Base-by-base conservation (phyloP, 1,140 invertebrate species). In the Lithobius niger region DNA sequence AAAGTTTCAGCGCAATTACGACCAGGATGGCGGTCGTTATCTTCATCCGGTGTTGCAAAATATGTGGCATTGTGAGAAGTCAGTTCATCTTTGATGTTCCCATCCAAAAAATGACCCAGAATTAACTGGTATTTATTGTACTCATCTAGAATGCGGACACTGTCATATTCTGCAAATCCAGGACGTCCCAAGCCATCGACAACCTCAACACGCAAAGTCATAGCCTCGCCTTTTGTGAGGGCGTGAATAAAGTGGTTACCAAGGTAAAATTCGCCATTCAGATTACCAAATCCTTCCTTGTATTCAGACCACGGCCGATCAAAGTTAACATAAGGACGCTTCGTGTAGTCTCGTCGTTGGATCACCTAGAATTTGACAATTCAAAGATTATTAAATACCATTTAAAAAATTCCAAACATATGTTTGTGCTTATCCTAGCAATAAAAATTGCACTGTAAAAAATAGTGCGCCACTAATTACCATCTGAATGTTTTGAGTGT, bases 41-140 rank as follows among this genome's bases (percentile, higher is more conserved):
- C 72, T 4, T 65, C 65, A 66, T 82, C 80, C 50, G 65, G 72
- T 1, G 79, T 79, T 55, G 75, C 79, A 63, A 82, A 82, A 43
- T 72, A 69, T 50, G 71, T 70, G 3, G 66, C 68, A 66, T 77
- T 74, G 63, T 81, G 79, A 59, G 73, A 73, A 2, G 64, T 62
- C 54, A 82, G 70, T 13, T 75, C 76, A 67, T 82, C 79, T 1
- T 71, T 71, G 16, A 76, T 71, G 45, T 76, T 74, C 44, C 78
- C 78, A 21, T 59, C 48, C 16, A 26, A 62, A 60, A 76, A 79
- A 13, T 70, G 75, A 3, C 64, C 71, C 25, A 80, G 69, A 24
- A 65, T 64, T 24, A 82, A 64, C 54, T 67, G 67, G 62, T 79
- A 82, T 44, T 72, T 70, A 42, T 75, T 69, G 4, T 67, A 62